Evolutionary conservation across 2,797 vertebrate genomes (phyloP), one percentile per base, ranked within the genome.

Genomic region (Lepilemur septentrionalis): DNA sequence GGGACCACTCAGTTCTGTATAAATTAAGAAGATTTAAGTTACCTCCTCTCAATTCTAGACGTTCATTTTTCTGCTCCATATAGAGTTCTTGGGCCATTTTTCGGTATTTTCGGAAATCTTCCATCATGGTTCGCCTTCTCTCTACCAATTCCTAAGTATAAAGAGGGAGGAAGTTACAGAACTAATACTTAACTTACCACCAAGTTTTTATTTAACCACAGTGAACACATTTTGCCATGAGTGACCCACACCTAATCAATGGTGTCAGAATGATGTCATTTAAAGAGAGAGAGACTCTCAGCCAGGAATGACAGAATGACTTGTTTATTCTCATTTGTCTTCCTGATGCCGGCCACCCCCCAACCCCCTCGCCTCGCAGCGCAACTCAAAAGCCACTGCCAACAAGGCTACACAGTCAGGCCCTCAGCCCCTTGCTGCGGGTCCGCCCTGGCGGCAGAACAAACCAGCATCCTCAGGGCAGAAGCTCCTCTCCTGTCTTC

Each of bases 11-110:
- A 43, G 8, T 20, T 55, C 5, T 5, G 7, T 41, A 35, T 11
- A 12, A 4, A 7, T 4, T 8, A 23, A 50, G 72, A 87, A 28
- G 25, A 25, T 30, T 18, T 5, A 48, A 0, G 41, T 95, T 82
- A 99, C 99, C 99, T 99, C 99, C 99, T 98, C 99, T 98, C 67
- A 99, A 99, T 65, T 99, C 99, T 4, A 99, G 98, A n/a, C 99
- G 99, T 30, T 99, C 97, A 0, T 84, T 97, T 98, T 99, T 99
- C 98, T 99, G 99, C 93, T 99, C 99, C 98, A 98, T 97, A 91
- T 99, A 99, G 28, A 98, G 96, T 93, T 99, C 99, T 20, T 97
- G 98, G 0, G 99, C 98, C 96, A 97, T 97, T 97, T 99, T 99
- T 38, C 99, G 99, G 99, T 99, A 99, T 91, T 98, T 98, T 13